Evolutionary conservation across 1,140 invertebrate genomes (phyloP).

Genomic region (Vanessa atalanta): DNA sequence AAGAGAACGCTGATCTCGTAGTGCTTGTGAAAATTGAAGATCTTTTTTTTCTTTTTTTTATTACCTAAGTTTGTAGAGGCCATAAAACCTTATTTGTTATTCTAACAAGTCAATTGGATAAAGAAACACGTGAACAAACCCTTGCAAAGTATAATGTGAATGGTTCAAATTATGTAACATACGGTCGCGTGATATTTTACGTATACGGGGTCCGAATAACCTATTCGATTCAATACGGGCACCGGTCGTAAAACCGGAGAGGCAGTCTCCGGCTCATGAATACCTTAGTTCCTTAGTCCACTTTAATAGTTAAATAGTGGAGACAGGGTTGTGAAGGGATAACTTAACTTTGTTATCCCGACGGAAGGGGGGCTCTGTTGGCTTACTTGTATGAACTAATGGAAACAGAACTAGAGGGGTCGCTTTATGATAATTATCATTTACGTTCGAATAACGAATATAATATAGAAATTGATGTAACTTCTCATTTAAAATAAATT

Average conservation of each 20-base stretch:
- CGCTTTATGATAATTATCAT: constrained; percentile 16
- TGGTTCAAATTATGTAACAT: constrained; percentile 61
- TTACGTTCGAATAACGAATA: background rate
- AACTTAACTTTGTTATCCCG: constrained; percentile 41
- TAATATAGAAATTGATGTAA: background rate
- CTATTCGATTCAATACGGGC: constrained; percentile 65
- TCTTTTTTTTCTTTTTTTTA: background rate
- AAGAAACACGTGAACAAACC: constrained; percentile 17
- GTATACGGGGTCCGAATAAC: constrained; percentile 54
- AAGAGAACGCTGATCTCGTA: too few species aligned
- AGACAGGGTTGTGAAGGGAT: constrained; percentile 50
- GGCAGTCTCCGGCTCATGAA: constrained; percentile 70
- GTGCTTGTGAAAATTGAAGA: too few species aligned
- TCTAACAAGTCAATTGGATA: constrained; percentile 12
- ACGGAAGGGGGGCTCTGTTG: constrained; percentile 22
- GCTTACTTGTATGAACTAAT: constrained; percentile 24
- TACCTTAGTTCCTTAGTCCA: constrained; percentile 65
- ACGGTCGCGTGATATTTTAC: constrained; percentile 60
- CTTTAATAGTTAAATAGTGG: constrained; percentile 75
- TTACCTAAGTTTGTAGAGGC: background rate
- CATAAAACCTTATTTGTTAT: background rate
- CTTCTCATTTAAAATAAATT: too few species aligned
- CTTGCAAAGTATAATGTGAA: constrained; percentile 42
- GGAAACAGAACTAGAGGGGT: constrained; percentile 19
- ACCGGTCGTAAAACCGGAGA: constrained; percentile 66